Conservation (phyloP, 2,888 invertebrate species). For the Machimus rusticus region DNA sequence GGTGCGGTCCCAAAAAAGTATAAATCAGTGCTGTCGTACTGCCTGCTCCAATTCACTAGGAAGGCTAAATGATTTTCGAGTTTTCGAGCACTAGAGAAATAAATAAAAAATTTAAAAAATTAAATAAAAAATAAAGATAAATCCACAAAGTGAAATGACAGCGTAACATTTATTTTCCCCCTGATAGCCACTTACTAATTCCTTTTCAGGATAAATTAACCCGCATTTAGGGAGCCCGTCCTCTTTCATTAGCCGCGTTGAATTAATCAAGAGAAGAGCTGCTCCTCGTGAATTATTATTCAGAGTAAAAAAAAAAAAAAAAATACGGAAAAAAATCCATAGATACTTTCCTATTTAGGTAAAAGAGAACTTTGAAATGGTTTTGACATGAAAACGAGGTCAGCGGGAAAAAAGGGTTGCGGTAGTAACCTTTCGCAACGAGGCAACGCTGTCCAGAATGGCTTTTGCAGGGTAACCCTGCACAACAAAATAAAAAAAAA, state of each 20-base stretch:
- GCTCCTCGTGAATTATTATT: constrained; percentile 7
- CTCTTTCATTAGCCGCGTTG: background rate
- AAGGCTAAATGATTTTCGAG: background rate
- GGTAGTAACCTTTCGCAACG: too few relatives aligned
- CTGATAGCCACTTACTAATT: background rate
- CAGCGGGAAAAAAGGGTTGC: background rate
- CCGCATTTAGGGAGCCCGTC: background rate
- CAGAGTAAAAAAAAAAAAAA: background rate
- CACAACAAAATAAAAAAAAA: background rate
- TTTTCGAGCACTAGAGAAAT: background rate
- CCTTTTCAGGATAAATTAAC: background rate
- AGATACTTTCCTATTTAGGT: background rate
- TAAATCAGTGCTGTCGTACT: background rate
- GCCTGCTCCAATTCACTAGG: background rate
- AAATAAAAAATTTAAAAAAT: background rate
- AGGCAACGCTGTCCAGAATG: background rate
- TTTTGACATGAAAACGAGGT: background rate
- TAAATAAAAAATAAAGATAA: background rate
- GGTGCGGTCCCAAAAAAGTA: background rate
- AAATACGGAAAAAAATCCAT: background rate
- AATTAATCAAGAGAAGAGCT: constrained; percentile 3
- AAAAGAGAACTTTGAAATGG: background rate
- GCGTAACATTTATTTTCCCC: background rate
- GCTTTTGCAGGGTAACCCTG: background rate
- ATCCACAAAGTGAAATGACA: background rate